These are phyloP conservation scores for Noctua pronuba DNA, from an alignment of 2,888 invertebrate species.

Conservation along the genomic window DNA sequence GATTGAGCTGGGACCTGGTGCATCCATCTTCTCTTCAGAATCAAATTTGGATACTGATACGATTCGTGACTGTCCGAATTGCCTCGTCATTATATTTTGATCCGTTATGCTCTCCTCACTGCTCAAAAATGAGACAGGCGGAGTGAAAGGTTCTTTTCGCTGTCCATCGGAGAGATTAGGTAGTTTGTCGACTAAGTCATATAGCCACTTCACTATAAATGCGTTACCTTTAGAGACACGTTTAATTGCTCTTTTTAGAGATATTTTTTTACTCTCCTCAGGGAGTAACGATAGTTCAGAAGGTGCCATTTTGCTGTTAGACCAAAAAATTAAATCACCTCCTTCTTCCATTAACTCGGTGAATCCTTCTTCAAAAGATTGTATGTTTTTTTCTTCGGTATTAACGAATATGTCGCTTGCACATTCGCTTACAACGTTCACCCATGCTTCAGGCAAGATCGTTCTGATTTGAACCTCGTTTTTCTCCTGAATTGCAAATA, in stretches of 20 bases:
- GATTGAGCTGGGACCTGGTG: neutral
- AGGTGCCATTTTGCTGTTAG: slow-evolving; percentile 29
- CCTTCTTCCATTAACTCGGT: slow-evolving; percentile 9
- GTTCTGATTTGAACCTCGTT: slow-evolving; percentile 81
- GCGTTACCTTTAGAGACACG: slow-evolving; percentile 66
- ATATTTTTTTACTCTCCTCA: slow-evolving; percentile 72
- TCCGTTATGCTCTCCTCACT: neutral
- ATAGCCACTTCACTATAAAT: slow-evolving; percentile 77
- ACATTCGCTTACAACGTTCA: slow-evolving; percentile 47
- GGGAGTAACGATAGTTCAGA: slow-evolving; percentile 75
- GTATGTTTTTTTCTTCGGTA: neutral
- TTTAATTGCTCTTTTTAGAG: slow-evolving; percentile 58
- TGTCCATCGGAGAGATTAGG: neutral
- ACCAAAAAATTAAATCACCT: slow-evolving; percentile 65
- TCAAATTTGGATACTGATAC: neutral
- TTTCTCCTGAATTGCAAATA: slow-evolving; percentile 73
- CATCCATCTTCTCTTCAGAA: neutral
- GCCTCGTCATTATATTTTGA: slow-evolving; percentile 1
- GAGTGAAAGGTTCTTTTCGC: neutral
- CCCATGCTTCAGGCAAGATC: slow-evolving; percentile 76
- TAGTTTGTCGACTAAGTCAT: slow-evolving; percentile 73
- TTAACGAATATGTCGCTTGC: neutral
- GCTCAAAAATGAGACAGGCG: neutral
- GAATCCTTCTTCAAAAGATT: neutral
- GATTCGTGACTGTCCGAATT: slow-evolving; percentile 23